These are phyloP conservation scores for Periparus ater DNA, from an alignment of 2,797 vertebrate species.

Conservation along the genomic window DNA sequence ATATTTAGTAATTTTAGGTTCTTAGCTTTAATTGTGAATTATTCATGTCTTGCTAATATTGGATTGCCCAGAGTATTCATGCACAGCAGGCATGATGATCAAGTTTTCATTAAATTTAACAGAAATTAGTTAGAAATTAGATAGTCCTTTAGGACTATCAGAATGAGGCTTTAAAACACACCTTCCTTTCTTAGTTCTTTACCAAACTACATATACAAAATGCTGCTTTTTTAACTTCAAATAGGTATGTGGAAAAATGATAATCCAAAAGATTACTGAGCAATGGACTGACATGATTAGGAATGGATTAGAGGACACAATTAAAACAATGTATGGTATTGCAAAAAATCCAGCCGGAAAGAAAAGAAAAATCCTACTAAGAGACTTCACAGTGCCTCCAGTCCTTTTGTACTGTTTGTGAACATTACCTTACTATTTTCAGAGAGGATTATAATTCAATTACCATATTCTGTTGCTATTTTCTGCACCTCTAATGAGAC, in stretches of 20 bases:
- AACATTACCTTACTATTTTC: not conserved
- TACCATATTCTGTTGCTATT: not conserved
- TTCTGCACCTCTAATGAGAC: not conserved
- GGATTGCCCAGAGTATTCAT: not conserved
- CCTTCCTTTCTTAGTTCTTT: not conserved
- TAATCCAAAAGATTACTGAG: not conserved
- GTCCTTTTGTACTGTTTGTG: not conserved
- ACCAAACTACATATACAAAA: not conserved
- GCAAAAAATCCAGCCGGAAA: not conserved
- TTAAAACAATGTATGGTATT: not conserved
- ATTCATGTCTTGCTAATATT: not conserved
- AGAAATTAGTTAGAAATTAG: no score
- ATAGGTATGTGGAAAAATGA: not conserved
- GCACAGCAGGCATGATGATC: not conserved
- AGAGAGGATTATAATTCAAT: conserved; percentile 18
- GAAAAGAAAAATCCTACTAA: not conserved
- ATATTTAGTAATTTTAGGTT: not conserved
- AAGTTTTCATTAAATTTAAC: not conserved
- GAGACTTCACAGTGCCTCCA: not conserved
- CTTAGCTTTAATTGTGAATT: not conserved
- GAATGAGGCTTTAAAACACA: not conserved
- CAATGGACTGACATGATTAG: not conserved
- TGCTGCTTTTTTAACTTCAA: not conserved
- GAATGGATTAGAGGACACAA: not conserved
- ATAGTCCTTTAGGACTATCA: not conserved